Conservation (phyloP, 2,888 invertebrate genomes). For the Xylophagus ater region DNA sequence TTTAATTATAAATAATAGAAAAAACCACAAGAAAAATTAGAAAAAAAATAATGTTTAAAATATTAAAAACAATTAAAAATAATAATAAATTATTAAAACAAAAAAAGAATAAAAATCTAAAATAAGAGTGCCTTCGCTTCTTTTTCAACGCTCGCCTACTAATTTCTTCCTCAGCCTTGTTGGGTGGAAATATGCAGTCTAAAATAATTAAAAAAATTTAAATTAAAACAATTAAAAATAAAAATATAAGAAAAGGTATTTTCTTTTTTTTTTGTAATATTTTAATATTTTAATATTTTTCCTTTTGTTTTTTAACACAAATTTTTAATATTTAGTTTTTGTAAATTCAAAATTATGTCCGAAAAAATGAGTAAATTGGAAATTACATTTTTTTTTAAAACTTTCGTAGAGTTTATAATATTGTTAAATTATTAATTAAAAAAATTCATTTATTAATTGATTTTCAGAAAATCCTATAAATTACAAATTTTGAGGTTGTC, state of each 20-base stretch:
- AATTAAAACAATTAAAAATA: background rate
- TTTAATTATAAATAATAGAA: too few species aligned
- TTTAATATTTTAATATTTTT: too few species aligned
- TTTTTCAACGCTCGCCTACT: slow-evolving; percentile 16
- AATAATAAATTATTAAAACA: slow-evolving; percentile 6
- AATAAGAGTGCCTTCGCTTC: slow-evolving; percentile 15
- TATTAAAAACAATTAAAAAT: slow-evolving; percentile 7
- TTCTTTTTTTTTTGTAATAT: slow-evolving; percentile 11
- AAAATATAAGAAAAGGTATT: slow-evolving; percentile 2
- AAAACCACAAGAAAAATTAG: too few species aligned
- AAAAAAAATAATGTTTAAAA: background rate
- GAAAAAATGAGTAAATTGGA: too few species aligned
- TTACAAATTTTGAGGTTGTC: too few species aligned
- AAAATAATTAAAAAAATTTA: slow-evolving; percentile 25
- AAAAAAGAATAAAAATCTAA: slow-evolving; percentile 5
- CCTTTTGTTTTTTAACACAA: slow-evolving; percentile 3
- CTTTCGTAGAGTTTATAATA: too few species aligned
- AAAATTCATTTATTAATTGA: too few species aligned
- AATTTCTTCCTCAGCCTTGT: slow-evolving; percentile 12
- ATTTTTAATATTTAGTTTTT: background rate
- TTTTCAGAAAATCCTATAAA: too few species aligned
- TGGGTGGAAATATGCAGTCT: slow-evolving; percentile 26
- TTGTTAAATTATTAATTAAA: too few species aligned
- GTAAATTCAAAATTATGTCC: too few species aligned
- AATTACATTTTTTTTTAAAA: too few species aligned